Evolutionary conservation across 1,140 invertebrate species (phyloP), one percentile per base, ranked within the genome.

Genomic region (Bactericera cockerelli): DNA sequence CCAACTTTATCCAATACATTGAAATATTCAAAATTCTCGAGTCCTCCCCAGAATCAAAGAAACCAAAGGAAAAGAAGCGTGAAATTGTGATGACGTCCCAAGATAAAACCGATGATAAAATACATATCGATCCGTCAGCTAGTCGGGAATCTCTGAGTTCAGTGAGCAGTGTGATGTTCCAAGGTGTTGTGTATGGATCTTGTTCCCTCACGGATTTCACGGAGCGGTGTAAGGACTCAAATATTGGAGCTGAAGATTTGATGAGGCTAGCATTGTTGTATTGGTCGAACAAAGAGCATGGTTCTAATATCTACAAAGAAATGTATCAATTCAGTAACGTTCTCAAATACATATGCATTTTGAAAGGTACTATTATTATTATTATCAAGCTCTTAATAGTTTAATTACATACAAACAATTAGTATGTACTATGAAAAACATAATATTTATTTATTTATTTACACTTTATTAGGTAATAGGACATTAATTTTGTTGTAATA

Each of bases 261-360:
- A 77, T 86, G 59, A 73, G 78, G 65, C 71, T 85, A 26, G 69
- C 80, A n/a, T 73, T 87, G 25, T 70, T 75, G 42, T 84, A 80
- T 70, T 81, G 84, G 77, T 76, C 81, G 60, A 75, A 79, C 57
- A 75, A 73, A 59, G 68, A 70, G 26, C 66, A 64, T 24, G 65
- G 63, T n/a, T 66, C 65, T 26, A 67, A 64, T 53, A 67, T 76
- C 28, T 68, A 72, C 65, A 61, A 66, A 8, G 71, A 77, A 61
- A 65, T 78, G 54, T 70, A 71, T 59, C 71, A 70, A 55, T 75
- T 78, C 53, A 69, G 71, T 2, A 66, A 75, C 55, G 65, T 78
- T 36, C 61, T 65, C 19, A 62, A 61, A 1, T 54, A 59, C 11
- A 62, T 66, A 21, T 66, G 63, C 38, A 62, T 57, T 11, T 59